Evolutionary conservation across 1,140 invertebrate species (phyloP), one percentile per base, ranked within the genome.

Genomic region (Hylaeus volcanicus): DNA sequence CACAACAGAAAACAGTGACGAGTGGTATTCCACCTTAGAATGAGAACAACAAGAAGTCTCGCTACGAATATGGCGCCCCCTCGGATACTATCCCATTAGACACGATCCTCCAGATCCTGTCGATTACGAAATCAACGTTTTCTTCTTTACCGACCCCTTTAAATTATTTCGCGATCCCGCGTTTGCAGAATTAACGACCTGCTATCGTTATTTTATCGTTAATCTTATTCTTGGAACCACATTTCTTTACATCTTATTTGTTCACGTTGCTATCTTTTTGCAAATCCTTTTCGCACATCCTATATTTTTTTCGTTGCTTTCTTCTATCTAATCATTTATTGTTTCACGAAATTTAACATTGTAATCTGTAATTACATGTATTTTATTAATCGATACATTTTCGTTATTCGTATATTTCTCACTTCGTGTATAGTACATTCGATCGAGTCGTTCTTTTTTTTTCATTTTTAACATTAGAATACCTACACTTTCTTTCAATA

Each of bases 1-100:
- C 86, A 89, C 89, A 89, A 90, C 87, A 88, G 87, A 90, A 88
- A 88, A 87, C 87, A 88, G 88, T 83, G 73, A 86, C 86, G 88
- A 83, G 74, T 82, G 71, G 81, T 81, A 85, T 86, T 86, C 79
- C 84, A 76, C 82, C 89, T 84, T 86, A 81, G 89, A 89, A 89
- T 74, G 82, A 88, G 84, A 89, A 86, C 88, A 84, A 88, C 87
- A 73, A 89, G 88, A 86, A 85, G 48, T 77, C 61, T 71, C 56
- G 43, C 81, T 58, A 53, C 37, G 37, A 69, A 26, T 66, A 48
- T 48, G 55, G 76, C 84, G 85, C 81, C 77, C 58, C 64, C 84
- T 86, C 9, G 64, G 11, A 51, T 37, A 41, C 37, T 78, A 9
- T 64, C 61, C 48, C 69, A 58, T 74, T 69, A 78, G 43, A 43